Conservation (phyloP, 2,113 vertebrate genomes). For the Willisornis vidua region DNA sequence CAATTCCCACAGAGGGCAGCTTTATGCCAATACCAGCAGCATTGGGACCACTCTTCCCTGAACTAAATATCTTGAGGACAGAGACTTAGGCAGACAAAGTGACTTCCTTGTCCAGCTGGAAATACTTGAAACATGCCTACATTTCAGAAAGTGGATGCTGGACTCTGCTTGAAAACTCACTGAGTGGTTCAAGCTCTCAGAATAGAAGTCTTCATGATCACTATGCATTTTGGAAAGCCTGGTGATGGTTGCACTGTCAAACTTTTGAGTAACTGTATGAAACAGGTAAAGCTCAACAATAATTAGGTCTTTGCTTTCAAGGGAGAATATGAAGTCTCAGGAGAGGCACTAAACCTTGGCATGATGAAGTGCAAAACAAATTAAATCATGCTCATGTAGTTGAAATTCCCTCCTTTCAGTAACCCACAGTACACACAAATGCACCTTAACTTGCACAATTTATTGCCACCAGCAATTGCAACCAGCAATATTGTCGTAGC, state of each 20-base stretch:
- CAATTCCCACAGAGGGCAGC: neutral
- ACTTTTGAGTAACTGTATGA: neutral
- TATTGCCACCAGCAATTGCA: constrained; percentile 5
- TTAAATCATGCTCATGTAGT: neutral
- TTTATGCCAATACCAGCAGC: neutral
- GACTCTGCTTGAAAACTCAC: neutral
- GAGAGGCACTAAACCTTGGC: constrained; percentile 25
- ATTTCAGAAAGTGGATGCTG: neutral
- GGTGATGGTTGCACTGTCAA: neutral
- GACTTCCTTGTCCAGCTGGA: neutral
- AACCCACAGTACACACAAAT: neutral
- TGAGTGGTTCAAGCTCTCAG: neutral
- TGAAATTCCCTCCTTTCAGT: neutral
- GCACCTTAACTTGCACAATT: constrained; percentile 23
- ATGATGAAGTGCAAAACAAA: neutral
- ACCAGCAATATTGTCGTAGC: neutral
- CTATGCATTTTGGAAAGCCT: neutral
- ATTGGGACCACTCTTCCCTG: neutral
- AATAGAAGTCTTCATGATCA: neutral
- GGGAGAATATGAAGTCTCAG: neutral
- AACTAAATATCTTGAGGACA: neutral
- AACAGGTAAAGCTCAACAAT: constrained; percentile 22
- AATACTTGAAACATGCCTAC: neutral
- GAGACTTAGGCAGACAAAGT: neutral
- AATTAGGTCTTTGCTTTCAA: constrained; percentile 3